Base-by-base conservation (phyloP, 2,797 vertebrate species). In the Bradypodion ventrale region DNA sequence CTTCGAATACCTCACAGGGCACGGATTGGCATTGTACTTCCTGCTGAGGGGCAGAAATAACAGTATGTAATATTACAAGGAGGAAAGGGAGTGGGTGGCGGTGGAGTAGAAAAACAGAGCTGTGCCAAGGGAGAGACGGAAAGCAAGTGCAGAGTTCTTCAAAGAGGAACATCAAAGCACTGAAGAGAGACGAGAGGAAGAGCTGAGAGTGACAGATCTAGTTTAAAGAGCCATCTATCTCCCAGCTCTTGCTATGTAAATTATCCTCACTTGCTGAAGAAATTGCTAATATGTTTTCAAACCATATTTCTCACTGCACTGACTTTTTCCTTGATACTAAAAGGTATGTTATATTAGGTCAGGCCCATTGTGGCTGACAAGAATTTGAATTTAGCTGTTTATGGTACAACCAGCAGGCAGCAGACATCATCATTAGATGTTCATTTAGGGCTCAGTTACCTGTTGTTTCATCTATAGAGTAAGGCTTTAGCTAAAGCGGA, bases 151-250 rank as follows among this genome's bases (percentile, higher is more conserved):
- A 89, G 87, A 93, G 88, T 82, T 93, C 91, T 94, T 93, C 93
- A 94, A 93, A 94, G 93, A 88, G 77, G 52, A 93, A 91, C 91
- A 92, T 93, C 93, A 94, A 94, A 94, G 94, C 86, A 1, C 82
- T 68, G 65, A 66, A 66, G 62, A 87, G 84, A 92, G 91, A 87
- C 0, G 7, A 69, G 76, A 66, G 77, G 89, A 89, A 90, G 90
- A 91, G 90, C 91, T 35, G 84, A 29, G 80, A 90, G 72, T 92
- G 93, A 94, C 91, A 94, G 89, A 93, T 93, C 91, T 92, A 93
- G 92, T 94, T 94, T 94, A 94, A 93, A 93, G 93, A 94, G 88
- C 87, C 91, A 94, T 94, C 92, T 92, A 89, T 93, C 89, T 93
- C 91, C 40, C 87, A 83, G 89, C 91, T 92, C 91, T 89, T 46